Evolutionary conservation across 2,113 vertebrate genomes (phyloP), one percentile per base, ranked within the genome.

Genomic region (Myanophis thanlyinensis): DNA sequence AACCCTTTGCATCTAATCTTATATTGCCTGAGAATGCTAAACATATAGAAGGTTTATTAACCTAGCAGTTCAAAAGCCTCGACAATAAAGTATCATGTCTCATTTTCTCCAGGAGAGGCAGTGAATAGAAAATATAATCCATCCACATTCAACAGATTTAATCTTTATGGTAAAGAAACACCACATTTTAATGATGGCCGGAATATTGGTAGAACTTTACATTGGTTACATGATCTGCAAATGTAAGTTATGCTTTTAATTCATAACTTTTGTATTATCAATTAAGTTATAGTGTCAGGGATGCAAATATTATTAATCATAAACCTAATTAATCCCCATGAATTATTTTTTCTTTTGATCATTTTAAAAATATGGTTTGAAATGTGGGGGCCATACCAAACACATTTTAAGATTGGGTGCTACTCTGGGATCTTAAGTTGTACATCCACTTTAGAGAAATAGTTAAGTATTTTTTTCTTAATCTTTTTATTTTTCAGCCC

Each of bases 101-200:
- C 30, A 86, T 80, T 2, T 88, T 92, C 85, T 67, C 25, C 93
- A 99, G 98, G 98, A 46, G 98, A 99, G 93, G 86, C 92, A 92
- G 94, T 98, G 88, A 97, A 98, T 54, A 97, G 98, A 93, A 98
- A 98, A 44, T 99, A 98, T 84, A 95, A 98, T 86, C 94, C 95
- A 2, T 95, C 94, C 48, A 97, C 90, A 59, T 98, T 96, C 54
- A 93, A 95, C 87, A 98, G 97, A 93, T 97, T 98, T 93, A 96
- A 95, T 73, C 91, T 95, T 47, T 99, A 98, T 90, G 98, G 99
- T 93, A 93, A 96, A 46, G 92, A 96, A 93, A 98, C 98, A 0
- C 98, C 98, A 90, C 98, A 98, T 94, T 97, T 91, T 91, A 97
- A 96, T 47, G 98, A 99, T 90, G 99, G 99, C 0, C 92, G 94